Conservation (phyloP, 92 coral and sea anemone species). For the Ricordea florida region DNA sequence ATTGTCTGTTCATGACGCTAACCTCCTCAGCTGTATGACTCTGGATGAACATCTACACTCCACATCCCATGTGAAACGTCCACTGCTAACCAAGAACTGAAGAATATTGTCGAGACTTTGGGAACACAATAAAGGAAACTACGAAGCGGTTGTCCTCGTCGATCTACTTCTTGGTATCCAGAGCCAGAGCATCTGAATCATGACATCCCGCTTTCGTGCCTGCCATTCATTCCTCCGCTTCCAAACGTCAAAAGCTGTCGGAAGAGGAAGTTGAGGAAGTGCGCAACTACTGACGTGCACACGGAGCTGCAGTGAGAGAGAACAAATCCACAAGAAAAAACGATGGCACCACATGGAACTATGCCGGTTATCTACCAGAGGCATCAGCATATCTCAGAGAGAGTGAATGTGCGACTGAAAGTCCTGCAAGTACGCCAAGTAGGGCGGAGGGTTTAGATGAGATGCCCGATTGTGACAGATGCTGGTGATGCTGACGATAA, state of each 20-base stretch:
- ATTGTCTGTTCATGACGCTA: slow-evolving; percentile 3
- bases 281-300: background rate
- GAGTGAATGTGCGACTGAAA: background rate
- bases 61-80: slow-evolving; percentile 26
- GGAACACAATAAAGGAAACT: slow-evolving; percentile 14
- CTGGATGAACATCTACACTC: slow-evolving; percentile 49
- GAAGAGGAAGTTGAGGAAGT: slow-evolving; percentile 7
- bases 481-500: slow-evolving; percentile 12
- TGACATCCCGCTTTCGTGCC: background rate
- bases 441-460: background rate
- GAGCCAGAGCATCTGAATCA: slow-evolving; percentile 16
- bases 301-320: slow-evolving; percentile 39
- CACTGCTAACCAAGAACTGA: slow-evolving; percentile 28
- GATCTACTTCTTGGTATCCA: slow-evolving; percentile 17
- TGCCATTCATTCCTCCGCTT: slow-evolving; percentile 13
- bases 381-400: background rate
- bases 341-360: slow-evolving; percentile 38
- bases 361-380: slow-evolving; percentile 34
- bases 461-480: background rate
- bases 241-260: slow-evolving; percentile 7
- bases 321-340: slow-evolving; percentile 28
- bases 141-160: slow-evolving; percentile 6
- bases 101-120: slow-evolving; percentile 41
- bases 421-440: background rate
- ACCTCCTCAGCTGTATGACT: slow-evolving; percentile 52